phyloP scores from a whole-genome alignment of 2,797 vertebrate genomes.

The Pseudochromis fuscus region DNA sequence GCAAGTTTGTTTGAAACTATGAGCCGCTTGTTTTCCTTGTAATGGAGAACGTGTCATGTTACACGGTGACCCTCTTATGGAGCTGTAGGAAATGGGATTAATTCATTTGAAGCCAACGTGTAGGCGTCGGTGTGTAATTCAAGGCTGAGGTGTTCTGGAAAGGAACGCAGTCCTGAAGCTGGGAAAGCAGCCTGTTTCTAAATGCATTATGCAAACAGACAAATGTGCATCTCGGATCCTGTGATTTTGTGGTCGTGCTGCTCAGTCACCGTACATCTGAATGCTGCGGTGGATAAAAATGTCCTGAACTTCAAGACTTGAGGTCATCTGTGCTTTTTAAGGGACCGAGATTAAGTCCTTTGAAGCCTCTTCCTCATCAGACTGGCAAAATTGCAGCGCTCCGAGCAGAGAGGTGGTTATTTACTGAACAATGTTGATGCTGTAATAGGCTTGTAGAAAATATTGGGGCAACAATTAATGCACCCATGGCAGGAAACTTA shows the following conservation, averaged over 20 bases:
- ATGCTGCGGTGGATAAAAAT: conserved; percentile 20
- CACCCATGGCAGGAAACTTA: conserved; percentile 17
- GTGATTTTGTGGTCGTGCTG: conserved; percentile 47
- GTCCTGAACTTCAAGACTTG: conserved; percentile 24
- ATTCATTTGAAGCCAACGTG: conserved; percentile 45
- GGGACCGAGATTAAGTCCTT: conserved; percentile 13
- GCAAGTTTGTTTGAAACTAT: conserved; percentile 51
- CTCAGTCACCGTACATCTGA: conserved; percentile 50
- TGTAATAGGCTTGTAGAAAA: conserved; percentile 11
- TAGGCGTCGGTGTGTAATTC: conserved; percentile 64
- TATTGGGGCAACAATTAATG: conserved; percentile 39
- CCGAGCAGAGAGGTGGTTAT: conserved; percentile 20
- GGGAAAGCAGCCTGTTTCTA: conserved; percentile 40
- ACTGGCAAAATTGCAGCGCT: conserved; percentile 38
- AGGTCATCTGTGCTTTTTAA: conserved; percentile 30
- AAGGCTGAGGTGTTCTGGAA: conserved; percentile 65
- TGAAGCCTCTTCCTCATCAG: conserved; percentile 34
- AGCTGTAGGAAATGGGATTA: conserved; percentile 66
- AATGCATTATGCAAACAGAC: conserved; percentile 42
- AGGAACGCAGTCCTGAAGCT: conserved; percentile 54
- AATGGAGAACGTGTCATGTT: conserved; percentile 53
- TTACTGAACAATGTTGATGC: conserved; percentile 18
- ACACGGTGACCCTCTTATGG: conserved; percentile 20
- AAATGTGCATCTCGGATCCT: conserved; percentile 44
- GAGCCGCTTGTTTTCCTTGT: conserved; percentile 49